Conservation (phyloP, 2,888 invertebrate species). For the Drosophila koepferae region DNA sequence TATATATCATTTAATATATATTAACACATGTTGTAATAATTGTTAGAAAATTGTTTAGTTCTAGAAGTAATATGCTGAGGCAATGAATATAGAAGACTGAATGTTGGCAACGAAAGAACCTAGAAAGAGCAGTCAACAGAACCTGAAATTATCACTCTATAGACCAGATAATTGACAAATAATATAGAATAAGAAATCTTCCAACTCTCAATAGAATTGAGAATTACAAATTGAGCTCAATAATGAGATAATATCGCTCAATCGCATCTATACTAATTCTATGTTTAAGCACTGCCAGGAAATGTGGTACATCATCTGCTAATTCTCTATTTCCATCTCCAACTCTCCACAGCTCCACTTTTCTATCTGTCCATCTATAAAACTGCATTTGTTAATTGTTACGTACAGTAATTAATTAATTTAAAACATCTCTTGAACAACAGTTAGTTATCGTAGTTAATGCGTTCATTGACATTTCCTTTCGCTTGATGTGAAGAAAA, state of each 20-base stretch:
- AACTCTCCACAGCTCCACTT: no score
- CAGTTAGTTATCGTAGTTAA: neutral
- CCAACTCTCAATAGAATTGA: neutral
- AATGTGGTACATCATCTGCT: neutral
- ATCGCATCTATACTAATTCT: neutral
- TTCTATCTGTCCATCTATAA: no score
- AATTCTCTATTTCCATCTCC: no score
- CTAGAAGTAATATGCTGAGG: neutral
- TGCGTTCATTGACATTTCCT: neutral
- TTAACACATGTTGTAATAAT: neutral
- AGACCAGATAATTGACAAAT: neutral
- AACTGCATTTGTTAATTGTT: no score
- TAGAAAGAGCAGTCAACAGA: neutral
- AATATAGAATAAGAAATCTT: neutral
- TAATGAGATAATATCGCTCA: neutral
- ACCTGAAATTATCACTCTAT: neutral
- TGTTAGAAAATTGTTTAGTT: neutral
- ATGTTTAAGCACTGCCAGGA: neutral
- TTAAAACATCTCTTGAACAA: neutral
- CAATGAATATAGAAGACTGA: neutral
- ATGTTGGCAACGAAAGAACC: neutral
- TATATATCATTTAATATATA: neutral
- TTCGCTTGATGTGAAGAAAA: neutral
- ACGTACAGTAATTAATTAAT: neutral
- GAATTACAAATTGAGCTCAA: neutral